phyloP scores from a whole-genome alignment of 1,140 invertebrate genomes.

The Drosophila murphyi region DNA sequence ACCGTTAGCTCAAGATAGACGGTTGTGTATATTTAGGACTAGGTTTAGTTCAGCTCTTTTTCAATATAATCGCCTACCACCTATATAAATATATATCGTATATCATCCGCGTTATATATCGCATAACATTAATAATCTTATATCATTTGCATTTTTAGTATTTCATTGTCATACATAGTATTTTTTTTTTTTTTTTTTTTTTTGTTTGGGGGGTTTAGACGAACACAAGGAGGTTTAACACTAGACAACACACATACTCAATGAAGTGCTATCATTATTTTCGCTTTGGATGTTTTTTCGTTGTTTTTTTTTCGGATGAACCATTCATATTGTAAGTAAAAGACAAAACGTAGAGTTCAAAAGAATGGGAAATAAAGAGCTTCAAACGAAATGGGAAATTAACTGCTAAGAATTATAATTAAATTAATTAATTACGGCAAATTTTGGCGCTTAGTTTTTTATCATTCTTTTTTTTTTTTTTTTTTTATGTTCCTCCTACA shows the following conservation, averaged over 20 bases:
- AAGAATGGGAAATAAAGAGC: constrained; percentile 52
- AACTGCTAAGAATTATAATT: constrained; percentile 17
- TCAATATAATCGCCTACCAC: neutral
- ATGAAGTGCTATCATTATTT: constrained; percentile 84
- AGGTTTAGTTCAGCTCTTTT: constrained; percentile 9
- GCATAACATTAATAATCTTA: constrained; percentile 1
- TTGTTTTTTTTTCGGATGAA: constrained; percentile 53
- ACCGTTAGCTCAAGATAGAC: neutral
- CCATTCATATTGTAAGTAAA: constrained; percentile 24
- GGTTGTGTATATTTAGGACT: neutral
- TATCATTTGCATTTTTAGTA: constrained; percentile 47
- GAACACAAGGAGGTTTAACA: constrained; percentile 89
- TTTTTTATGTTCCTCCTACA: constrained; percentile 36
- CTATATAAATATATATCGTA: constrained; percentile 6
- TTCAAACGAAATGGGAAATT: constrained; percentile 37
- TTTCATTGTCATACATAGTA: constrained; percentile 56
- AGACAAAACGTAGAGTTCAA: constrained; percentile 58
- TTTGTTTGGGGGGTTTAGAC: constrained; percentile 86
- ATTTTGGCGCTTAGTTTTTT: constrained; percentile 45
- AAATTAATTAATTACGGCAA: constrained; percentile 45
- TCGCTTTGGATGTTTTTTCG: constrained; percentile 74
- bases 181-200: constrained; percentile 43
- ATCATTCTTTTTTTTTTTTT: constrained; percentile 34
- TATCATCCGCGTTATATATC: neutral
- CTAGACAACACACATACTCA: constrained; percentile 89